phyloP scores from a whole-genome alignment of 30 jellyfish, hydroid and myxozoan species.

The Phacellophora camtschatica region DNA sequence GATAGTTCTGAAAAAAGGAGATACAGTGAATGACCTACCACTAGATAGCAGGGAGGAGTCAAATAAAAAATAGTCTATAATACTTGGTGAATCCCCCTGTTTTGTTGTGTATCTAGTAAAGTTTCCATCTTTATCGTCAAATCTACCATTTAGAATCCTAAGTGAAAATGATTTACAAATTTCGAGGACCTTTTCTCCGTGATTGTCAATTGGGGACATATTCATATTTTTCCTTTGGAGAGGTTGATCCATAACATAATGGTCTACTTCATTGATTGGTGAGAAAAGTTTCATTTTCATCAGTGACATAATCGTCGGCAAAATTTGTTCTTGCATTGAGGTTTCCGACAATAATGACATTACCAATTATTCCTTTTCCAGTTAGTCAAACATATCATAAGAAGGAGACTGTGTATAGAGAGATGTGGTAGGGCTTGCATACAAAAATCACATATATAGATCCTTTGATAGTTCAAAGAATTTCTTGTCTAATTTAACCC shows the following conservation, averaged over 20 bases:
- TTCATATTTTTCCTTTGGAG: neutral
- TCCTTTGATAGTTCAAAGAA: neutral
- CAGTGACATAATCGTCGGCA: neutral
- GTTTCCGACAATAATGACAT: neutral
- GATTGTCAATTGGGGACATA: neutral
- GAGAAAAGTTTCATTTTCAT: neutral
- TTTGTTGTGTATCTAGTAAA: neutral
- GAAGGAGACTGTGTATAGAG: neutral
- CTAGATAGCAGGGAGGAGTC: neutral
- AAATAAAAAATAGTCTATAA: neutral
- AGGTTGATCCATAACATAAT: neutral
- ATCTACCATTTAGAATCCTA: neutral
- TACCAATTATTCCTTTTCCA: neutral
- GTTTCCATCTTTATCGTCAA: neutral
- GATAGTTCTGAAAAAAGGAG: neutral
- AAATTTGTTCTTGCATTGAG: neutral
- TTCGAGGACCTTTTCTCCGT: neutral
- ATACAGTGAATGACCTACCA: neutral
- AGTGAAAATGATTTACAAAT: neutral
- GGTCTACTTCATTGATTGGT: neutral
- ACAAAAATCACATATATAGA: neutral
- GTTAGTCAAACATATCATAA: neutral
- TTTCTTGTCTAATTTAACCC: neutral
- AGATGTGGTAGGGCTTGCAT: neutral
- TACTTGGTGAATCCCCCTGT: neutral